Evolutionary conservation across 2,113 vertebrate genomes (phyloP).

Genomic region (human (Homo sapiens)): DNA sequence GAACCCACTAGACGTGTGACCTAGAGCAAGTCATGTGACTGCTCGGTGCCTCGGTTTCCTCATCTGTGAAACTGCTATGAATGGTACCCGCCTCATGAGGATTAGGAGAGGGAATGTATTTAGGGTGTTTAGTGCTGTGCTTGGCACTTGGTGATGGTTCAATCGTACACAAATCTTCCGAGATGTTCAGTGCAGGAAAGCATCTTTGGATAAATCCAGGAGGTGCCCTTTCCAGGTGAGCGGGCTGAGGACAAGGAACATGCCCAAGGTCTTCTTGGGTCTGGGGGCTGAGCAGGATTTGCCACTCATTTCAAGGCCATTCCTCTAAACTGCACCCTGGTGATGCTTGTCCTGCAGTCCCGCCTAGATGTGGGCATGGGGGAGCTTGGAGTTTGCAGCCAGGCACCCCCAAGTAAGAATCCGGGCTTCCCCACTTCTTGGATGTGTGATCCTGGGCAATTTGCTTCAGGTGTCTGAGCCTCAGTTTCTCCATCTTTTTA

Average conservation of each 20-base stretch:
- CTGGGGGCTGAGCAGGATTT: neutral
- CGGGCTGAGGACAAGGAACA: too few relatives aligned
- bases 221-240: too few relatives aligned
- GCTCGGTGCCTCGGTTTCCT: neutral
- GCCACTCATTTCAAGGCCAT: neutral
- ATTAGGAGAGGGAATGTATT: neutral
- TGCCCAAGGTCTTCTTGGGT: too few relatives aligned
- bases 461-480: neutral
- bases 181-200: too few relatives aligned
- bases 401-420: neutral
- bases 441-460: neutral
- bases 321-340: neutral
- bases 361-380: too few relatives aligned
- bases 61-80: neutral
- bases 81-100: neutral
- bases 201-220: too few relatives aligned
- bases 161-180: too few relatives aligned
- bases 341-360: neutral
- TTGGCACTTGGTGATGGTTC: neutral
- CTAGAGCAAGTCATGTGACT: neutral
- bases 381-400: neutral
- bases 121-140: neutral
- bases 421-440: neutral
- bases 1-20: too few relatives aligned
- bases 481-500: neutral